These are phyloP conservation scores for Aphrophora alni DNA, from an alignment of 2,888 invertebrate species.

Conservation along the genomic window DNA sequence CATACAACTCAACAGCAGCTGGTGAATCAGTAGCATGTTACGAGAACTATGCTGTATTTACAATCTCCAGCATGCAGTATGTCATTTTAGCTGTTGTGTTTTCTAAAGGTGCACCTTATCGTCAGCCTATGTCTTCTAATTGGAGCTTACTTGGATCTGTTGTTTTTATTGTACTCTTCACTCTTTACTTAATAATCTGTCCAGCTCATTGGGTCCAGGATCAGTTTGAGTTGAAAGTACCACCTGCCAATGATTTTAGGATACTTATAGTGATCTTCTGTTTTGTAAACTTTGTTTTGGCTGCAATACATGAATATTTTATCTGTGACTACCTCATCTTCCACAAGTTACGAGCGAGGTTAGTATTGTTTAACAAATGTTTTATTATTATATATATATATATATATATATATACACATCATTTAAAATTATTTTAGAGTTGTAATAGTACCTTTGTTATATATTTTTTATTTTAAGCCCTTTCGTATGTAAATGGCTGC, in stretches of 20 bases:
- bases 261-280: conserved; percentile 64
- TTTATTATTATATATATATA: too few relatives aligned
- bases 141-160: conserved; percentile 74
- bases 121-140: conserved; percentile 83
- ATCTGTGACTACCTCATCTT: conserved; percentile 66
- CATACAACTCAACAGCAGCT: conserved; percentile 31
- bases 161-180: conserved; percentile 65
- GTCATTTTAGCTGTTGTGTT: conserved; percentile 87
- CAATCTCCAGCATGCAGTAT: conserved; percentile 90
- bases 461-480: too few relatives aligned
- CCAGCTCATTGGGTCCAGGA: conserved; percentile 69
- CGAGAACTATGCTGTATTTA: conserved; percentile 88
- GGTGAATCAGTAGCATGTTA: conserved; percentile 61
- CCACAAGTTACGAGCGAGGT: conserved; percentile 58
- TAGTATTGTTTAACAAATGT: not conserved
- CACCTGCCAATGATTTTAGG: conserved; percentile 66
- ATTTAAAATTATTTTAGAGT: too few relatives aligned
- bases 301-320: conserved; percentile 64
- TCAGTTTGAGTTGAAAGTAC: conserved; percentile 71
- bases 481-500: too few relatives aligned
- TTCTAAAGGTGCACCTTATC: conserved; percentile 89
- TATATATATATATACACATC: not conserved
- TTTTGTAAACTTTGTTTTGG: conserved; percentile 58
- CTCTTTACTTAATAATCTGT: conserved; percentile 70
- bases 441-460: too few relatives aligned